These are phyloP conservation scores for Laodelphax striatellus DNA, from an alignment of 1,140 invertebrate species.

Conservation along the genomic window DNA sequence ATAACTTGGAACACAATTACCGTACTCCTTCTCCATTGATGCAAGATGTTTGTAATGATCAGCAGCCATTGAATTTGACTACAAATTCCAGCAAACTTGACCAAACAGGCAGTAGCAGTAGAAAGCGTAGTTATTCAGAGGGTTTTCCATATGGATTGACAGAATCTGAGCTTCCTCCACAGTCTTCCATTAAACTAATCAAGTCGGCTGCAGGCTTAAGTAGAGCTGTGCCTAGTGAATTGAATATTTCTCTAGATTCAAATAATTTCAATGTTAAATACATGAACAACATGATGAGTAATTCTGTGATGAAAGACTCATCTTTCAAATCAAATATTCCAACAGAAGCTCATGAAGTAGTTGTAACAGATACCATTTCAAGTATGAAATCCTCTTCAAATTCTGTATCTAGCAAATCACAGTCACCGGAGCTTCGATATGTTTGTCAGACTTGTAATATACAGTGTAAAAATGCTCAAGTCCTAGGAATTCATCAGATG, in stretches of 20 bases:
- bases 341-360: not conserved
- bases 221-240: too few species aligned
- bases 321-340: too few species aligned
- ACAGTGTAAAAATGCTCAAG: slow-evolving; percentile 52
- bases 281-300: too few species aligned
- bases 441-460: slow-evolving; percentile 50
- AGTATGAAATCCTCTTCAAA: not conserved
- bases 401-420: too few species aligned
- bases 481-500: slow-evolving; percentile 51
- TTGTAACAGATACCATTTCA: not conserved
- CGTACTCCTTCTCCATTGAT: too few species aligned
- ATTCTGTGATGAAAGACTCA: too few species aligned
- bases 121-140: slow-evolving; percentile 13
- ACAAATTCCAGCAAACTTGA: slow-evolving; percentile 28
- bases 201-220: too few species aligned
- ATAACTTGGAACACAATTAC: too few species aligned
- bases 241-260: too few species aligned
- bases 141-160: slow-evolving; percentile 1
- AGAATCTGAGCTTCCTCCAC: not conserved
- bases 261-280: too few species aligned
- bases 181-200: too few species aligned
- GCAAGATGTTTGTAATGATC: slow-evolving; percentile 22
- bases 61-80: slow-evolving; percentile 52
- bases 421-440: slow-evolving; percentile 19
- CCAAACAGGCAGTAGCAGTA: not conserved